Base-by-base conservation (phyloP, 2,113 vertebrate species). In the Caloenas nicobarica region DNA sequence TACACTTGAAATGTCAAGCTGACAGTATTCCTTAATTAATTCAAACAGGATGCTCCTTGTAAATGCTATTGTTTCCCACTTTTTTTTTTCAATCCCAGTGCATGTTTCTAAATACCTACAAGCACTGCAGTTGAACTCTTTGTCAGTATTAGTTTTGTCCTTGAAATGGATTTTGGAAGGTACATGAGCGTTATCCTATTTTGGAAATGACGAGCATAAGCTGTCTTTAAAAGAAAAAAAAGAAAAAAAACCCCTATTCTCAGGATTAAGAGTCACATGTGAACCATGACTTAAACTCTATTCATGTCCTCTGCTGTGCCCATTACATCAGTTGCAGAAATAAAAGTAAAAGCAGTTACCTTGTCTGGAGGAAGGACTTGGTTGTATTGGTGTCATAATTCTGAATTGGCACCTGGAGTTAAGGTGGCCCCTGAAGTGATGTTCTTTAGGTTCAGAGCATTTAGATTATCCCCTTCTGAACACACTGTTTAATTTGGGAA, bases 81-180 rank as follows among this genome's bases (percentile, higher is more conserved):
- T 21, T 48, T 34, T 42, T 28, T 69, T 16, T 16, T 29, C 17
- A 13, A 9, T 19, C 13, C 28, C 21, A 15, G 17, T 42, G n/a
- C 38, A 14, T 61, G 18, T 65, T 91, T 81, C 61, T 93, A 72
- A 93, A 53, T 94, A 81, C 48, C 31, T 90, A 40, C 9, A 64
- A 69, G 44, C 64, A 31, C n/a, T 65, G 53, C 50, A 58, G 65
- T 13, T 96, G 88, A 95, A 95, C 83, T 74, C 74, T 78, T 64
- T 86, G 64, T 65, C 58, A 24, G 46, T 79, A 88, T 95, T 93
- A 87, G 29, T 93, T 94, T 93, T 89, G 86, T 65, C 95, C 95
- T 96, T 92, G 91, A 93, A 82, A 86, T 69, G 50, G 57, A 5
- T 95, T 96, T 96, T 89, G 88, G 73, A 90, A 94, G 64, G 48